Evolutionary conservation across 1,140 invertebrate genomes (phyloP).

Genomic region (Hesperophylax magnus): DNA sequence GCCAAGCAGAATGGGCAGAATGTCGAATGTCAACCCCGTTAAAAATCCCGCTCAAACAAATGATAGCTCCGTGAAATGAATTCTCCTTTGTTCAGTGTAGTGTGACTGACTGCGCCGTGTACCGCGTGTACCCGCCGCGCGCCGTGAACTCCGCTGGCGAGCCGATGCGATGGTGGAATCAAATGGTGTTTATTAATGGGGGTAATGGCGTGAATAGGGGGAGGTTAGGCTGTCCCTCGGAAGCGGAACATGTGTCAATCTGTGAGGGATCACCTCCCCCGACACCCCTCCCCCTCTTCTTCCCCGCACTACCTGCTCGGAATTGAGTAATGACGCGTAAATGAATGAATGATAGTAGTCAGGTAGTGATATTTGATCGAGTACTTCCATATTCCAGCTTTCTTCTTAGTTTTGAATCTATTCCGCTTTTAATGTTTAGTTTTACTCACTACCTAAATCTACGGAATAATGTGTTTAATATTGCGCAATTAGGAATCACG

Average conservation of each 20-base stretch:
- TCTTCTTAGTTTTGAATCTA: neutral
- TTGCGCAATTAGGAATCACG: too few relatives aligned
- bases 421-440: too few relatives aligned
- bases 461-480: too few relatives aligned
- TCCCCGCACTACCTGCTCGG: neutral
- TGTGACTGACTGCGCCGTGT: neutral
- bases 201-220: conserved; percentile 21
- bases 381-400: neutral
- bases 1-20: too few relatives aligned
- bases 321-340: conserved; percentile 31
- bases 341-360: conserved; percentile 15
- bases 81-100: neutral
- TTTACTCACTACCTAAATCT: too few relatives aligned
- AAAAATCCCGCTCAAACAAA: too few relatives aligned
- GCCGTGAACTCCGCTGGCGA: neutral
- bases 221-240: neutral
- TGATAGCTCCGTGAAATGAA: too few relatives aligned
- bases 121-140: neutral
- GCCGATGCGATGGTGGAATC: neutral
- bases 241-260: conserved; percentile 36
- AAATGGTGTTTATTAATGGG: conserved; percentile 31
- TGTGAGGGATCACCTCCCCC: conserved; percentile 16
- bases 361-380: conserved; percentile 1
- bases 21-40: too few relatives aligned
- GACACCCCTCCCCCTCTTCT: neutral